Base-by-base conservation (phyloP, 1,140 invertebrate species). In the Penaeus indicus region DNA sequence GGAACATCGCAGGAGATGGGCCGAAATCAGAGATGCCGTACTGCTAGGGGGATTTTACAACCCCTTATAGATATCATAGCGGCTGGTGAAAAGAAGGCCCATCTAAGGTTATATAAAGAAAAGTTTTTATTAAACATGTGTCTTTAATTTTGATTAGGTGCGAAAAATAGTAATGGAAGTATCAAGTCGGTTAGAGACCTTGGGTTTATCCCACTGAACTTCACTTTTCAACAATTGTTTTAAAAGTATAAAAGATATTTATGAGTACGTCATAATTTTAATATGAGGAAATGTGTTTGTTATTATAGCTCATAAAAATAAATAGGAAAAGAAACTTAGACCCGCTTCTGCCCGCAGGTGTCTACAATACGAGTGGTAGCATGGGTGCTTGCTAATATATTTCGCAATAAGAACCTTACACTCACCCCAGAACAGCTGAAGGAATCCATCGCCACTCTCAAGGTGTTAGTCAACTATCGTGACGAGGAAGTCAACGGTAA, bases 401-500 rank as follows among this genome's bases (percentile, higher is more conserved):
- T 97, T 92, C 95, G 97, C 75, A 96, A 97, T 92, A 98, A 98
- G 93, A 97, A 97, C 92, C 97, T 97, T 3, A 94, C 96, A 5
- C 96, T 97, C 72, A 94, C 95, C 69, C 96, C 96, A 87, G 94
- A 96, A 5, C 93, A 95, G 25, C 95, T 98, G 1, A 94, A 95
- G 91, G 94, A 95, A 25, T 95, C 97, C 82, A 92, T 99, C 42
- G 96, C 97, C 0, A 94, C 95, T 25, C 93, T 99, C 0, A 95
- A 95, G 54, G 94, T 95, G 64, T 93, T 99, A 1, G 94, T 99
- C 78, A 94, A 94, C 82, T 94, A 96, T 90, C 91, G 92, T 0
- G 96, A 97, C 93, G 94, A 95, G 92, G 96, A 97, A 92, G 95
- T 97, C 62, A 80, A 47, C 18, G 63, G 85, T 87, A 60, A 54